Conservation (phyloP, 2,113 vertebrate species). For the Actenoides hombroni region DNA sequence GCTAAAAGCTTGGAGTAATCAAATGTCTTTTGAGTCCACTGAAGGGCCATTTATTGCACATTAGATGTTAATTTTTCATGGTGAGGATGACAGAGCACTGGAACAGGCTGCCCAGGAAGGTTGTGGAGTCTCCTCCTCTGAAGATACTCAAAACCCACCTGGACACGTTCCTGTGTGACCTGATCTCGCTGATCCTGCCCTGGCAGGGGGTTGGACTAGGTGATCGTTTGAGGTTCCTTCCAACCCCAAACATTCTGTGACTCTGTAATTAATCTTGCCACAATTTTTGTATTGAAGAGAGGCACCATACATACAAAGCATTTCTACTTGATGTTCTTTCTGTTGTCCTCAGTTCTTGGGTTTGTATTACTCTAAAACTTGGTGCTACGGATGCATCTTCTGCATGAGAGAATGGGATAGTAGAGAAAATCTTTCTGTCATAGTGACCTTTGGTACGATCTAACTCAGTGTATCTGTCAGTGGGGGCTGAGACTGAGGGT, state of each 20-base stretch:
- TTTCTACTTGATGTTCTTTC: not conserved
- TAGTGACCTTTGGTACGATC: not conserved
- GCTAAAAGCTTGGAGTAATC: not conserved
- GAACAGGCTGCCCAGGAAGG: too few species aligned
- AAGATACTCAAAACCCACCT: too few species aligned
- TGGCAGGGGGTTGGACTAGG: too few species aligned
- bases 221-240: too few species aligned
- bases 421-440: not conserved
- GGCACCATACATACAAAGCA: not conserved
- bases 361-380: not conserved
- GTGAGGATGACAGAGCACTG: too few species aligned
- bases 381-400: not conserved
- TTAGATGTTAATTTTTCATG: not conserved
- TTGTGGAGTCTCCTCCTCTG: too few species aligned
- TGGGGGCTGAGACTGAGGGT: not conserved
- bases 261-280: not conserved
- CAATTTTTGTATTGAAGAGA: conserved; percentile 10
- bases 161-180: too few species aligned
- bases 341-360: not conserved
- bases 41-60: conserved; percentile 6
- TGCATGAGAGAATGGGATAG: not conserved
- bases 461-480: not conserved
- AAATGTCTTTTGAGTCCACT: conserved; percentile 39
- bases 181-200: too few species aligned
- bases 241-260: too few species aligned